A percentile compares a stretch with the other conserved stretches of the same genome.
phyloP scores from a whole-genome alignment of 1,140 invertebrate genomes.

The Sycobia sp. region DNA sequence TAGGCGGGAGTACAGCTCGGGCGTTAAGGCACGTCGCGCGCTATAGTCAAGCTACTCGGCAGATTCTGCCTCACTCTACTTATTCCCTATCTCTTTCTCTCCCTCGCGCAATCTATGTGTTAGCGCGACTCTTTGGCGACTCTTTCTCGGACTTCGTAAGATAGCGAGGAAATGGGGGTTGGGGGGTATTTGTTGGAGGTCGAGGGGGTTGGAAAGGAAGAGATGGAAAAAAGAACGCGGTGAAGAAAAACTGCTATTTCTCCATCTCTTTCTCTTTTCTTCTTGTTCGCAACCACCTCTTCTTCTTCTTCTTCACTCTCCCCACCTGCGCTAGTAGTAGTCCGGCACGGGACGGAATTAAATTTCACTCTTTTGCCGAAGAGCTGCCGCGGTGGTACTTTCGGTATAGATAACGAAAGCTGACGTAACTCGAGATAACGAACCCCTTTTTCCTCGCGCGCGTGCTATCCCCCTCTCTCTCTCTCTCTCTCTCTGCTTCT shows the following conservation, averaged over 20 bases:
- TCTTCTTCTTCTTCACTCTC: slow-evolving; percentile 36
- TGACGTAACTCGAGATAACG: slow-evolving; percentile 47
- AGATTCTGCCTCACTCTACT: slow-evolving; percentile 7
- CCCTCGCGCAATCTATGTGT: no score
- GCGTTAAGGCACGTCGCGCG: slow-evolving; percentile 9
- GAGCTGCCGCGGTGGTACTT: slow-evolving; percentile 15
- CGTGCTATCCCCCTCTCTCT: no score
- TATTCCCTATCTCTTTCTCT: no score
- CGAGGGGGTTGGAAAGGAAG: slow-evolving; percentile 32
- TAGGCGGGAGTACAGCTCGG: slow-evolving; percentile 7
- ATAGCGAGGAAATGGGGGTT: neutral
- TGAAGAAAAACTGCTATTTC: no score
- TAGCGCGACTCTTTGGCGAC: no score
- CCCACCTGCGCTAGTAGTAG: neutral
- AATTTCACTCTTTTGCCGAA: slow-evolving; percentile 42
- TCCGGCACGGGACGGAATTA: slow-evolving; percentile 47
- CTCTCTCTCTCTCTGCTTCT: no score
- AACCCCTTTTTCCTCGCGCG: slow-evolving; percentile 29
- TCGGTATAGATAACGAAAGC: slow-evolving; percentile 48
- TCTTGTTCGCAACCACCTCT: slow-evolving; percentile 17
- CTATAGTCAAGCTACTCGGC: slow-evolving; percentile 21
- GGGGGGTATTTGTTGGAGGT: slow-evolving; percentile 21
- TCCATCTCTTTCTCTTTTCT: no score
- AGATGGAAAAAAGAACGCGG: slow-evolving; percentile 7
- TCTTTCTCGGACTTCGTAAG: no score